Conservation (phyloP, 2,113 vertebrate genomes). For the Lipotes vexillifer region DNA sequence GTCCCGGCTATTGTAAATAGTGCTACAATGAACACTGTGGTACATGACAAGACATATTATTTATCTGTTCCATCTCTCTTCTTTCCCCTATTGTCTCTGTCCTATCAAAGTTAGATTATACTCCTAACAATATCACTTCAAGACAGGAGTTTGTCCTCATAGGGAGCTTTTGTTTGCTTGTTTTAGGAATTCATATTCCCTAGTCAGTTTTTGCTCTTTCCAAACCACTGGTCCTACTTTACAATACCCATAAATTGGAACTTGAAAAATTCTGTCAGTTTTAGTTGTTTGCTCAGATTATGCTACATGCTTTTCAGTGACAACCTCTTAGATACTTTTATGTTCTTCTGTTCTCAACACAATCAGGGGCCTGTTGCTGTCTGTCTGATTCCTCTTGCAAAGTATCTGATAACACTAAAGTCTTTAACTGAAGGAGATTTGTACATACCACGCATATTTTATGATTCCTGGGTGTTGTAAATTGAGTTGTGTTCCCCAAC, state of each 20-base stretch:
- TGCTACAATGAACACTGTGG: too few relatives aligned
- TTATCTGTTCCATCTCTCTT: neutral
- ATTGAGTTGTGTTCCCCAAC: neutral
- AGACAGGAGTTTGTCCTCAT: neutral
- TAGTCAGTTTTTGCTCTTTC: neutral
- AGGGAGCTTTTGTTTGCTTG: neutral
- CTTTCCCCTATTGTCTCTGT: neutral
- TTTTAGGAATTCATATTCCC: neutral
- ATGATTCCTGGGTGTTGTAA: neutral
- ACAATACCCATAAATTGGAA: neutral
- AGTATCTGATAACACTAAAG: neutral
- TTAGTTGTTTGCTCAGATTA: neutral
- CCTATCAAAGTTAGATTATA: neutral
- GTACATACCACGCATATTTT: neutral
- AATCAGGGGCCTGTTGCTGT: neutral
- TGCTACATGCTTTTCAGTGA: neutral
- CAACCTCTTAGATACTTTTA: neutral
- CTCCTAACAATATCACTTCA: neutral
- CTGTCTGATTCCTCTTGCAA: neutral
- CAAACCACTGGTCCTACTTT: neutral
- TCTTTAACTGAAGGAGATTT: neutral
- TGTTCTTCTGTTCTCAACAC: neutral
- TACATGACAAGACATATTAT: too few relatives aligned
- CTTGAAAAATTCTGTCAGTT: neutral
- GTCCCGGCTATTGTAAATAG: too few relatives aligned